phyloP scores from a whole-genome alignment of 1,140 invertebrate genomes.

The Batillaria attramentaria region DNA sequence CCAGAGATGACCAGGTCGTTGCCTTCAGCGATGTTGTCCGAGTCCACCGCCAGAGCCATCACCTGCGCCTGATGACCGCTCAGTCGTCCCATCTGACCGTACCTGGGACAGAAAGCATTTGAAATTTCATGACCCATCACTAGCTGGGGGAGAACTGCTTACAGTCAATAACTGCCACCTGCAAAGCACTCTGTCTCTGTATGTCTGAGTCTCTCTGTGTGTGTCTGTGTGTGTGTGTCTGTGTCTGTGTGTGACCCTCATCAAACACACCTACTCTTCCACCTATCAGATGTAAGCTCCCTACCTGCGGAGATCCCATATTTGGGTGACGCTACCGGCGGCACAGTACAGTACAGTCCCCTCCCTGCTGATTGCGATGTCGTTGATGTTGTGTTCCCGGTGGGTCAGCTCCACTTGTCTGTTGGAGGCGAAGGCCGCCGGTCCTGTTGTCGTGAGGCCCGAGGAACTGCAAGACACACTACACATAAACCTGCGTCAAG shows the following conservation, averaged over 20 bases:
- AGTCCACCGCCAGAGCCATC: slow-evolving; percentile 85
- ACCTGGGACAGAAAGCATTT: no score
- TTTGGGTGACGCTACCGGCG: slow-evolving; percentile 83
- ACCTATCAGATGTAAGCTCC: slow-evolving; percentile 37
- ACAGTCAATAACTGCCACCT: not conserved
- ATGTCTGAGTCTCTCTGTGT: no score
- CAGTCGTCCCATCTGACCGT: slow-evolving; percentile 82
- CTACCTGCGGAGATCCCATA: slow-evolving; percentile 89
- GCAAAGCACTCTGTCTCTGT: not conserved
- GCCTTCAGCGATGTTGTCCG: slow-evolving; percentile 61
- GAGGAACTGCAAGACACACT: slow-evolving; percentile 75
- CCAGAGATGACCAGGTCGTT: slow-evolving; percentile 80
- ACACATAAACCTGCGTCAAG: not conserved
- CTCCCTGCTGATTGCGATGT: slow-evolving; percentile 77
- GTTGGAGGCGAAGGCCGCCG: slow-evolving; percentile 68
- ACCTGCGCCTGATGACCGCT: slow-evolving; percentile 89
- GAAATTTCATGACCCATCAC: not conserved
- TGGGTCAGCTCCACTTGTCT: slow-evolving; percentile 71
- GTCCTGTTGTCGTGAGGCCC: slow-evolving; percentile 76
- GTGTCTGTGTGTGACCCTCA: no score
- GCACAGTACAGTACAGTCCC: slow-evolving; percentile 82
- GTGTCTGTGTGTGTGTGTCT: no score
- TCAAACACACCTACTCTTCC: not conserved
- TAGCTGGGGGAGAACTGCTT: not conserved
- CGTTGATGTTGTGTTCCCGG: slow-evolving; percentile 80